Evolutionary conservation across 1,140 invertebrate species (phyloP).

Genomic region (Dendroctonus valens): DNA sequence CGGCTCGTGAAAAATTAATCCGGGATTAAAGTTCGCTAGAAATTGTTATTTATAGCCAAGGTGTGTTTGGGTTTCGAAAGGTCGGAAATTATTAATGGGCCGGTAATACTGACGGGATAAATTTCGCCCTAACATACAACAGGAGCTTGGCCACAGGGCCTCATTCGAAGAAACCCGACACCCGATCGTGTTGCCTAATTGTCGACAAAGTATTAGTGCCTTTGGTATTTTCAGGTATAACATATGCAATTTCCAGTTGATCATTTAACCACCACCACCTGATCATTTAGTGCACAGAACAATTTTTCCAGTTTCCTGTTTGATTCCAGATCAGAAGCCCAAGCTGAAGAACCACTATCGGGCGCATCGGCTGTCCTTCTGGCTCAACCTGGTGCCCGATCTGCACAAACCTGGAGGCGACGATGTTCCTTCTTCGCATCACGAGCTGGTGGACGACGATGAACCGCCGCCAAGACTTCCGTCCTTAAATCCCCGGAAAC

Average conservation of each 20-base stretch:
- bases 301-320: neutral
- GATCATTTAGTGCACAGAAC: no score
- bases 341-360: conserved; percentile 93
- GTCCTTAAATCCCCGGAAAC: conserved; percentile 55
- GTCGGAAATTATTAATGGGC: conserved; percentile 3
- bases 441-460: conserved; percentile 74
- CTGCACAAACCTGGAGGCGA: conserved; percentile 86
- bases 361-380: conserved; percentile 89
- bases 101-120: neutral
- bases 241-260: no score
- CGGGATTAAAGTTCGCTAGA: conserved; percentile 10
- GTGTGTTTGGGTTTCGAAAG: conserved; percentile 15
- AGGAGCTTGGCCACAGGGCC: no score
- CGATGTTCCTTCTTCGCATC: conserved; percentile 81
- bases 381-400: conserved; percentile 93
- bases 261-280: no score
- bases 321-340: conserved; percentile 73
- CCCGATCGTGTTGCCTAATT: no score
- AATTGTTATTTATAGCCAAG: conserved; percentile 18
- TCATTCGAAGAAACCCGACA: no score
- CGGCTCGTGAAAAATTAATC: conserved; percentile 21
- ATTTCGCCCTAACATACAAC: conserved; percentile 14
- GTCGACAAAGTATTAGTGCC: no score
- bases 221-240: no score
- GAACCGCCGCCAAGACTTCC: conserved; percentile 56